Base-by-base conservation (phyloP, 92 coral and sea anemone genomes). In the Desmophyllum pertusum region DNA sequence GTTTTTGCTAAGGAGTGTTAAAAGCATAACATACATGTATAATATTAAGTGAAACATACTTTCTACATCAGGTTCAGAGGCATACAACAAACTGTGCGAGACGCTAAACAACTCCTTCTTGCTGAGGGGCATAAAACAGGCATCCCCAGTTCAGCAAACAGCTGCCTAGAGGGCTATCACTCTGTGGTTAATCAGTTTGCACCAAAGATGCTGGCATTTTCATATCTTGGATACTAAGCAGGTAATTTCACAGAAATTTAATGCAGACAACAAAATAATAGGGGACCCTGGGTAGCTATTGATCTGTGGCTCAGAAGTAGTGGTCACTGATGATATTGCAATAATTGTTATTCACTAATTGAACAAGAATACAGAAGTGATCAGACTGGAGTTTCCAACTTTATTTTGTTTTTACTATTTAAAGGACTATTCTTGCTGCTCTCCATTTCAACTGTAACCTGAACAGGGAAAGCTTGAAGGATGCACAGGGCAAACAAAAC, bases 121-220 rank as follows among this genome's bases (percentile, higher is more conserved):
- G 80, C 45, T 84, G 37, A 88, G 78, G 61, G 97, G 89, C 23
- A 90, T 93, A 27, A 87, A 93, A 39, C 77, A 88, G 55, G 88
- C 94, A 61, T 93, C 92, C 11, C 88, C 94, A 40, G 68, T 74
- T 55, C 87, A 81, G 55, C 96, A 93, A 70, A 89, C 93, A 53
- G 95, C 83, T 87, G 90, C 64, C 83, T 89, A 10, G 93, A 92
- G 52, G 93, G 95, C 13, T 86, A 89, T 62, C 89, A 92, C 75
- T 89, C 93, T 3, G 93, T 87, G 6, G 79, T 92, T 0, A 92
- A 92, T 78, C 95, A 92, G 39, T 92, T 89, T 63, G 93, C 93
- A 3, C 96, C 92, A n/a, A 90, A 93, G 53, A 93, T 93, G 96
- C 41, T 77, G 17, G 86, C 88, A 59, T 90, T 21, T 78, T 86